Conservation (phyloP, 2,113 vertebrate genomes). For the Charina bottae region DNA sequence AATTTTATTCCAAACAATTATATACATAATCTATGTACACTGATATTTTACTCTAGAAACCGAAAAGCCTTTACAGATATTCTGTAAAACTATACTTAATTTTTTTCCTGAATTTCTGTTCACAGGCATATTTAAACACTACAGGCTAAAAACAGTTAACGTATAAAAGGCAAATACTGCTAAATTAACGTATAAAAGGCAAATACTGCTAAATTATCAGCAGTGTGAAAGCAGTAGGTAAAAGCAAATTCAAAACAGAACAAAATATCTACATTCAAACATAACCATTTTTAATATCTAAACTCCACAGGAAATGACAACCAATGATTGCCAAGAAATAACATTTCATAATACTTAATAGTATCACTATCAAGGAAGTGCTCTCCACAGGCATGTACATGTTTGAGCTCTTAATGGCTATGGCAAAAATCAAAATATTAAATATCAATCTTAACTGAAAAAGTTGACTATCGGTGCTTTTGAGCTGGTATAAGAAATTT, state of each 20-base stretch:
- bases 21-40: neutral
- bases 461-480: too few relatives aligned
- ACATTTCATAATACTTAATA: too few relatives aligned
- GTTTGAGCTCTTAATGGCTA: too few relatives aligned
- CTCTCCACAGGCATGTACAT: too few relatives aligned
- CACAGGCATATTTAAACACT: neutral
- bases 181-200: neutral
- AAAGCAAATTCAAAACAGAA: neutral
- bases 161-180: neutral
- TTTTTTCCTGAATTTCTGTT: neutral
- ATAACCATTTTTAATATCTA: neutral
- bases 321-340: too few relatives aligned
- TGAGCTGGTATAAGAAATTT: too few relatives aligned
- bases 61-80: neutral
- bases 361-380: too few relatives aligned
- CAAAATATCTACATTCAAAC: neutral
- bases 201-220: neutral
- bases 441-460: too few relatives aligned
- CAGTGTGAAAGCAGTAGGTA: neutral
- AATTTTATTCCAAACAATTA: conserved; percentile 9
- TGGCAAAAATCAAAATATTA: too few relatives aligned
- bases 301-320: neutral
- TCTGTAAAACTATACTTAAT: neutral
- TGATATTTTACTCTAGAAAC: neutral
- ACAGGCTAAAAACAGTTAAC: neutral